Percentiles rank a stretch among this genome's conserved stretches.
These are phyloP conservation scores for Procapra przewalskii DNA, from an alignment of 2,113 vertebrate genomes.

Conservation along the genomic window DNA sequence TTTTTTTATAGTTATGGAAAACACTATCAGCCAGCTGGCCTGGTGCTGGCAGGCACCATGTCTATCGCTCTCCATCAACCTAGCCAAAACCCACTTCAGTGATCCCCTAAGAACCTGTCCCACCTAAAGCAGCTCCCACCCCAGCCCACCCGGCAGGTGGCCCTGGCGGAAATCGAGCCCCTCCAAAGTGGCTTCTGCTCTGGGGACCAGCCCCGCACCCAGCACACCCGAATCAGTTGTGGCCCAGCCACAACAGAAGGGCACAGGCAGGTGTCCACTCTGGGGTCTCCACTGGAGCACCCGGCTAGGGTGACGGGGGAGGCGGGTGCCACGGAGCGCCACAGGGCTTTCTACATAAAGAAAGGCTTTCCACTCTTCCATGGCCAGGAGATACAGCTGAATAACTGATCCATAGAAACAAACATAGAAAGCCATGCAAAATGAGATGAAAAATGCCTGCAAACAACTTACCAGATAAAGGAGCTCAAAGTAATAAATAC, in stretches of 20 bases:
- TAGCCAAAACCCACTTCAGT: neutral
- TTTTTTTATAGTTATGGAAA: neutral
- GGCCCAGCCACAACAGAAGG: neutral
- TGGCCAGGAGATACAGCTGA: neutral
- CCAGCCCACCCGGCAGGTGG: neutral
- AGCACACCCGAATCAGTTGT: neutral
- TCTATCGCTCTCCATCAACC: neutral
- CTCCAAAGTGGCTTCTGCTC: neutral
- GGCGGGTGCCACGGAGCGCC: neutral
- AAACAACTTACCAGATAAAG: neutral
- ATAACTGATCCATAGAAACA: neutral
- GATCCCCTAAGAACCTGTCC: neutral
- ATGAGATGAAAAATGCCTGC: neutral
- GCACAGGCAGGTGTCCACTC: neutral
- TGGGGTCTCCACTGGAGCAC: neutral
- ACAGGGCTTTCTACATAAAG: neutral
- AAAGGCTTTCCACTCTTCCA: neutral
- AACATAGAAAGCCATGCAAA: neutral
- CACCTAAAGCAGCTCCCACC: neutral
- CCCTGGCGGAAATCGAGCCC: neutral
- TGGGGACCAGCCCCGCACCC: neutral
- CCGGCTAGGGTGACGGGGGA: accelerated
- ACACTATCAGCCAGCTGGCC: neutral
- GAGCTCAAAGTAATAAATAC: neutral
- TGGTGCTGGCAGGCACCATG: neutral